Conservation (phyloP, 1,140 invertebrate genomes). For the Pantala flavescens region DNA sequence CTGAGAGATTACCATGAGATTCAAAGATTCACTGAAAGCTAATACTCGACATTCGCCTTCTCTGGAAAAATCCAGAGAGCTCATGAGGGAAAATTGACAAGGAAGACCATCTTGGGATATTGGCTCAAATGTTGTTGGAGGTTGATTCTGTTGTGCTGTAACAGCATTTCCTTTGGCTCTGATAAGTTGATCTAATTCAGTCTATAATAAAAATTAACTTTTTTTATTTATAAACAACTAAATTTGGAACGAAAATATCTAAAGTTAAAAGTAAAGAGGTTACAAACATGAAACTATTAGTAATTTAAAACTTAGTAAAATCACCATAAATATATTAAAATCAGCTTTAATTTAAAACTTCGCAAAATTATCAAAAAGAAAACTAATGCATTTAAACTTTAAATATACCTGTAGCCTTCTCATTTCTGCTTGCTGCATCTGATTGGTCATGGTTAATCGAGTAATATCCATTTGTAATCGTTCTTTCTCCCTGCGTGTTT, state of each 20-base stretch:
- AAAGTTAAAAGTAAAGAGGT: too few species aligned
- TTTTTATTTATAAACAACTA: too few species aligned
- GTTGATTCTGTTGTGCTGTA: background rate
- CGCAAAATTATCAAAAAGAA: too few species aligned
- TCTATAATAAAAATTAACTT: background rate
- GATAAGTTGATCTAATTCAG: background rate
- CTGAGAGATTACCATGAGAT: constrained; percentile 57
- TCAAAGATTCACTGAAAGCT: constrained; percentile 48
- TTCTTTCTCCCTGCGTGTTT: constrained; percentile 28
- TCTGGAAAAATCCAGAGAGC: constrained; percentile 51
- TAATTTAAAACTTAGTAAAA: too few species aligned
- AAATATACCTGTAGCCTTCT: background rate
- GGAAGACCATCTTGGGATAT: background rate
- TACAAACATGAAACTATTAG: too few species aligned
- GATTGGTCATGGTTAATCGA: background rate
- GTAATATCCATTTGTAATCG: background rate
- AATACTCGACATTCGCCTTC: constrained; percentile 67
- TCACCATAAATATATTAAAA: too few species aligned
- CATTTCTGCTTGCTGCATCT: background rate
- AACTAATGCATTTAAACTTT: too few species aligned
- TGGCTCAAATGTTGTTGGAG: background rate
- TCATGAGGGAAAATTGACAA: constrained; percentile 42
- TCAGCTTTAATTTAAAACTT: too few species aligned
- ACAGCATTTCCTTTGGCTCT: background rate
- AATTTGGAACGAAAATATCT: too few species aligned